phyloP scores from a whole-genome alignment of 2,888 invertebrate genomes.

The Nycteola revayana region DNA sequence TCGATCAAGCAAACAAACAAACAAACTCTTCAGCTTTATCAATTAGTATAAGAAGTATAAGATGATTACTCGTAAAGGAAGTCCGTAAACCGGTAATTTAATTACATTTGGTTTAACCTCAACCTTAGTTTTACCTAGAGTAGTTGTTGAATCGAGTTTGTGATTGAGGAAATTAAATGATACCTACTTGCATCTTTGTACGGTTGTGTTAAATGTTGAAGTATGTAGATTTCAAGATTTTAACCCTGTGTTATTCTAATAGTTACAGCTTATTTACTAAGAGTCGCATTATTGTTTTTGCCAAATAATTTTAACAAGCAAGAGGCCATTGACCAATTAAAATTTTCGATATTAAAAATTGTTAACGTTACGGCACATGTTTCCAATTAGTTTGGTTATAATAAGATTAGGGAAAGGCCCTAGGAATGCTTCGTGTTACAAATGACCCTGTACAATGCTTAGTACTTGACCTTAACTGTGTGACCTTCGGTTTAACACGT shows the following conservation, averaged over 20 bases:
- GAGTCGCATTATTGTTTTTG: no score
- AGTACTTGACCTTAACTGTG: constrained; percentile 26
- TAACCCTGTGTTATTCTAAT: no score
- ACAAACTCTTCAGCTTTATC: no score
- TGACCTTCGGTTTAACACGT: constrained; percentile 24
- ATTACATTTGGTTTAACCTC: constrained; percentile 20
- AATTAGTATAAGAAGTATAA: no score
- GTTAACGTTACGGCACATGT: background rate
- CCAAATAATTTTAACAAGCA: no score
- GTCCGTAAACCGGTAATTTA: constrained; percentile 22
- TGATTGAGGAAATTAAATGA: background rate
- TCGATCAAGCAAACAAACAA: no score
- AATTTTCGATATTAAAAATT: no score
- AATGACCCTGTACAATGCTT: constrained; percentile 18
- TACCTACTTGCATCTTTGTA: no score
- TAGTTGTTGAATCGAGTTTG: constrained; percentile 3
- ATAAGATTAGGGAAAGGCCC: constrained; percentile 17
- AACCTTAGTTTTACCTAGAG: constrained; percentile 21
- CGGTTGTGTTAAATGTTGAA: no score
- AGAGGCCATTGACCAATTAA: no score
- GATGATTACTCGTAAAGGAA: constrained; percentile 19
- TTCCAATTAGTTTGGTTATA: constrained; percentile 1
- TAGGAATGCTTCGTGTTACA: constrained; percentile 12
- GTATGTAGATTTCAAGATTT: no score
- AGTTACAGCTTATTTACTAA: no score